phyloP scores from a whole-genome alignment of 2,888 invertebrate species.

The Hydriomena furcata region DNA sequence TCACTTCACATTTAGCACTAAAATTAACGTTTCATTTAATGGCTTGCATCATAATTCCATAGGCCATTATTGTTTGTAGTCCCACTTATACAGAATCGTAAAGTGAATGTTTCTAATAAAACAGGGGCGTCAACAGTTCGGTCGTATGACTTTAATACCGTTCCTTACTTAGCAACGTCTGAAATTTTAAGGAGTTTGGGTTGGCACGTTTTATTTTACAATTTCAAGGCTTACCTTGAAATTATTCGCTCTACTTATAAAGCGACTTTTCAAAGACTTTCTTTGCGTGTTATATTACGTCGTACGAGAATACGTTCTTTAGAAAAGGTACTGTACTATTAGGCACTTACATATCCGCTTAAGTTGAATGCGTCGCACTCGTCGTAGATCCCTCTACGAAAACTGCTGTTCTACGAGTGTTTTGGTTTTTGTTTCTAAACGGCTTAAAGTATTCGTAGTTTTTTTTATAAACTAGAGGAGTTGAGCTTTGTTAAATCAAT shows the following conservation, averaged over 20 bases:
- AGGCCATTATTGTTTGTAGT: conserved; percentile 41
- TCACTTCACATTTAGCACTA: conserved; percentile 43
- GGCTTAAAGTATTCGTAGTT: no score
- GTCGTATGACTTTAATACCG: conserved; percentile 17
- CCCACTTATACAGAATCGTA: conserved; percentile 54
- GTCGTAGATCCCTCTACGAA: conserved; percentile 1
- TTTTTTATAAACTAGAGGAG: no score
- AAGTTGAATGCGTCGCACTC: no score
- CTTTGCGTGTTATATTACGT: no score
- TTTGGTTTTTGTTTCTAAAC: background rate
- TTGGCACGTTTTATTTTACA: background rate
- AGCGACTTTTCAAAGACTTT: no score
- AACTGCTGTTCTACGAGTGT: no score
- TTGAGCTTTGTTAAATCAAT: no score
- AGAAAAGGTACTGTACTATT: no score
- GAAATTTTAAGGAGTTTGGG: background rate
- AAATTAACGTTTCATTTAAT: conserved; percentile 57
- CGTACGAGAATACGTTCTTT: no score
- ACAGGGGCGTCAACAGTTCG: conserved; percentile 29
- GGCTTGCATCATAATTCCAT: conserved; percentile 48
- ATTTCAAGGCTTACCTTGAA: no score
- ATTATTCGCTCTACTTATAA: no score
- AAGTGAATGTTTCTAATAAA: conserved; percentile 53
- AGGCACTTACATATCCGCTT: no score
- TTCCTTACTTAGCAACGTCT: background rate